Conservation (phyloP, 2,888 invertebrate genomes). For the Caenorhabditis sp. region DNA sequence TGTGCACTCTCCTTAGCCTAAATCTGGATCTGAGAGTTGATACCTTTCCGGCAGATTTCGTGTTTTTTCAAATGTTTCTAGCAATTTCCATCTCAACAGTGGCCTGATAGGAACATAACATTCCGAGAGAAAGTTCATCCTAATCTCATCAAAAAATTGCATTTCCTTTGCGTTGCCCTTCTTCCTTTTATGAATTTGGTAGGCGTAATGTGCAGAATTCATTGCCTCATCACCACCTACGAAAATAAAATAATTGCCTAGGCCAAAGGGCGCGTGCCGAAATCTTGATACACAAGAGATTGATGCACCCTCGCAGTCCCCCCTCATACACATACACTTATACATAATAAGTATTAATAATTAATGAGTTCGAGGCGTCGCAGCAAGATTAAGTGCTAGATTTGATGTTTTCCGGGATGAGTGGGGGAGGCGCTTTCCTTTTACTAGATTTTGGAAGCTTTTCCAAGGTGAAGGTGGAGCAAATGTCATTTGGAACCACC, state of each 20-base stretch:
- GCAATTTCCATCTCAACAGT: neutral
- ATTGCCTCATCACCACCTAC: conserved; percentile 37
- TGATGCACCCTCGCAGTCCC: conserved; percentile 64
- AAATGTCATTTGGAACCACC: too few relatives aligned
- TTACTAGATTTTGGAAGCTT: neutral
- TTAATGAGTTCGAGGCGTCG: conserved; percentile 57
- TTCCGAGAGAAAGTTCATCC: conserved; percentile 26
- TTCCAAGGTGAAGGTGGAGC: too few relatives aligned
- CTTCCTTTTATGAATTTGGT: conserved; percentile 14
- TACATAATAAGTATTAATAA: conserved; percentile 66
- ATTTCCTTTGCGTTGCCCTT: conserved; percentile 8
- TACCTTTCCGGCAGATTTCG: conserved; percentile 40
- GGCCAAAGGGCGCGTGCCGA: conserved; percentile 34
- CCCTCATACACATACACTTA: conserved; percentile 52
- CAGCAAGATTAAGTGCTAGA: conserved; percentile 58
- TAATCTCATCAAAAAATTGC: conserved; percentile 52
- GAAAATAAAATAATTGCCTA: conserved; percentile 47
- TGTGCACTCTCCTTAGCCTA: conserved; percentile 40
- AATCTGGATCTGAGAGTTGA: conserved; percentile 17
- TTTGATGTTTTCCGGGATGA: conserved; percentile 46
- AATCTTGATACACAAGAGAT: conserved; percentile 48
- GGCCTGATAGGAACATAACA: neutral
- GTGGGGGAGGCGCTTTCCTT: conserved; percentile 39
- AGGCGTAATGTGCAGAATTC: conserved; percentile 26
- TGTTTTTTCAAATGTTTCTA: conserved; percentile 27